Base-by-base conservation (phyloP, 1,140 invertebrate genomes). In the Drosophila parvula region DNA sequence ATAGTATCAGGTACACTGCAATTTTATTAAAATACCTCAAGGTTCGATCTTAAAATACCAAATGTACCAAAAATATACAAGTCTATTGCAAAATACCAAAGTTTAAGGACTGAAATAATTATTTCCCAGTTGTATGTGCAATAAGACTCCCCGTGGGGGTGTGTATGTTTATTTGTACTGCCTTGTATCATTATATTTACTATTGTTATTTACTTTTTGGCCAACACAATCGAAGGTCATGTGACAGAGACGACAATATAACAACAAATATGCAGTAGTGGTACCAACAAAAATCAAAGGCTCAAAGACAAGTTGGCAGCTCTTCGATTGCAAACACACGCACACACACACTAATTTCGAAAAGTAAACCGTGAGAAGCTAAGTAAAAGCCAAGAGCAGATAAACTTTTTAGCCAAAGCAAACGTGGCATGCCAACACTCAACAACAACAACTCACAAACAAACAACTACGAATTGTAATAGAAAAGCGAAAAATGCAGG, bases 341-440 rank as follows among this genome's bases (percentile, higher is more conserved):
- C 48, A 69, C 58, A 65, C 30, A 60, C 45, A 30, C 34, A 36
- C 61, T 27, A 48, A 67, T 75, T 58, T 64, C 62, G 70, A 79
- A 89, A 88, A 88, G 83, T 88, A 88, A 88, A 88, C 84, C 84
- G 84, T 88, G 84, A 88, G 84, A 88, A 88, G 84, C 67, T 55
- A 69, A 85, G 78, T 85, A 86, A 85, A 85, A 73, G 69, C 69
- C 69, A 73, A 73, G 44, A 81, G 81, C 74, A 78, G 81, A 85
- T 85, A 85, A 88, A 88, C 68, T 78, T 79, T 78, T 80, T 80
- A 81, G 82, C 81, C 82, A 85, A 84, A 82, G 78, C 63, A 83
- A 74, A 80, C 65, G 64, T 68, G 74, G 83, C 71, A 88, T 79
- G 77, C 84, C 82, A 85, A 67, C 78, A 79, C 62, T 53, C 59